Evolutionary conservation across 1,140 invertebrate species (phyloP).

Genomic region (Holcopasites calliopsidis): DNA sequence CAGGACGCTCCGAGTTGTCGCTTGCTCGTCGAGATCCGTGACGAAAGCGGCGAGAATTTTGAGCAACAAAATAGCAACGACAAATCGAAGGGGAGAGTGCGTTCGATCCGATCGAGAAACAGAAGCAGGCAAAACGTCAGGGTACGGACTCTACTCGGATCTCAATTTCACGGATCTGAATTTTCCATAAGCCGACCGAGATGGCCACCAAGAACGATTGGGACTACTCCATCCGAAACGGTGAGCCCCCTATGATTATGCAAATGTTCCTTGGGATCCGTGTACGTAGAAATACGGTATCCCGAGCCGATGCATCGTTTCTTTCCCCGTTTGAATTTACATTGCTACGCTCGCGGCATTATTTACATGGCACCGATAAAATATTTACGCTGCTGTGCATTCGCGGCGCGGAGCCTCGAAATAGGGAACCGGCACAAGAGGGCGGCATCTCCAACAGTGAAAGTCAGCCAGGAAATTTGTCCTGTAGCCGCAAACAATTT

Average conservation of each 20-base stretch:
- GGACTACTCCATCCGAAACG: conserved; percentile 75
- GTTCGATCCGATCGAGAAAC: background rate
- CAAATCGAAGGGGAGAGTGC: background rate
- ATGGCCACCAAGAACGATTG: conserved; percentile 73
- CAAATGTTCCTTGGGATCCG: background rate
- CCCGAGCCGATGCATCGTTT: background rate
- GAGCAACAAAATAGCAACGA: background rate
- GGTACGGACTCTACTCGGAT: conserved; percentile 75
- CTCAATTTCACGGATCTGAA: conserved; percentile 74
- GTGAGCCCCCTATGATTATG: conserved; percentile 56
- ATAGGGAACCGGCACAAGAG: background rate
- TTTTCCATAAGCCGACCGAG: conserved; percentile 62
- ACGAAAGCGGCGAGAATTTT: background rate
- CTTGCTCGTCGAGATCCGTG: no score
- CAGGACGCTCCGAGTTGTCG: no score
- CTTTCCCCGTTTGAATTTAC: conserved; percentile 2
- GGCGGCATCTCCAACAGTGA: background rate
- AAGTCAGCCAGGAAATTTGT: no score
- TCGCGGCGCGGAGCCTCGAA: background rate
- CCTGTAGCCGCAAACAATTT: no score
- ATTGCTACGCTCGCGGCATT: background rate
- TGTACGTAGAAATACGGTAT: background rate
- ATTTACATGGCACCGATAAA: background rate
- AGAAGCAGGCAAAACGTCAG: conserved; percentile 70
- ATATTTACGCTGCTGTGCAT: background rate